Conservation (phyloP, 2,113 vertebrate species). For the Ahaetulla prasina region DNA sequence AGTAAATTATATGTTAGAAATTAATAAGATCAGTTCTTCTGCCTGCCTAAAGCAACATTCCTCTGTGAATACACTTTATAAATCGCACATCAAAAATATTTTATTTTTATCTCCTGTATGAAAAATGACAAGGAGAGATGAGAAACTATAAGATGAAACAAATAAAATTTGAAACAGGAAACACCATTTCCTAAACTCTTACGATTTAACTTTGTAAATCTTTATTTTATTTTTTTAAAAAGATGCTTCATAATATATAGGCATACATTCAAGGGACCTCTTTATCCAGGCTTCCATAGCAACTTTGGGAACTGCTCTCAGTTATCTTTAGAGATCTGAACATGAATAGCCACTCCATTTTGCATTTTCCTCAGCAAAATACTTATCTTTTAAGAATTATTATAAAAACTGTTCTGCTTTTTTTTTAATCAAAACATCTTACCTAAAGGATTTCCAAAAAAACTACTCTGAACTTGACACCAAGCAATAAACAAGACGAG, state of each 20-base stretch:
- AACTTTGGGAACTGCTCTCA: neutral
- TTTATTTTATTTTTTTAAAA: neutral
- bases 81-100: slow-evolving; percentile 34
- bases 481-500: neutral
- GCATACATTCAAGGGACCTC: neutral
- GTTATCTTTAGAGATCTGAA: neutral
- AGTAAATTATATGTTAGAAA: slow-evolving; percentile 38
- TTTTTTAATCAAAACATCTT: neutral
- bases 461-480: neutral
- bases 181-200: neutral
- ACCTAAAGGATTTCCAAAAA: neutral
- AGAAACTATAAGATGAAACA: neutral
- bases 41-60: slow-evolving; percentile 27
- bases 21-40: slow-evolving; percentile 33
- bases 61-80: slow-evolving; percentile 17
- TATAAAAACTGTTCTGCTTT: neutral
- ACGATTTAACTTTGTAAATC: neutral
- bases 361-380: neutral
- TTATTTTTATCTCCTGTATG: slow-evolving; percentile 26
- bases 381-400: neutral
- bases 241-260: neutral
- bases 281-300: neutral
- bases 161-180: neutral
- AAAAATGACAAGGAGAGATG: slow-evolving; percentile 24
- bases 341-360: neutral